Evolutionary conservation across 2,797 vertebrate genomes (phyloP), one percentile per base, ranked within the genome.

Genomic region (Anomalospiza imberbis): DNA sequence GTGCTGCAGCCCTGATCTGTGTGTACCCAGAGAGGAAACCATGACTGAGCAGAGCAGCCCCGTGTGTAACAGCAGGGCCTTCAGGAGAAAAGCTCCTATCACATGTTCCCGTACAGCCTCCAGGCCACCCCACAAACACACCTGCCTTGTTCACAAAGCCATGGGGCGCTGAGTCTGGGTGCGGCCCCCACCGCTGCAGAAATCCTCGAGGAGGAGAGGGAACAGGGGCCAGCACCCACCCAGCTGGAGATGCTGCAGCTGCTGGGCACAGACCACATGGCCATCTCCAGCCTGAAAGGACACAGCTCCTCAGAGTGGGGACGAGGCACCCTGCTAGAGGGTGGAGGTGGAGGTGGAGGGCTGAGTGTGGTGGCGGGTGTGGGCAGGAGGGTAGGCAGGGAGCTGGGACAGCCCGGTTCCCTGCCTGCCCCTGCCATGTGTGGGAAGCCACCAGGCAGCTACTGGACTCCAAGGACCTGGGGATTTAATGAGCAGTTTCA

Each of bases 271-370:
- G 66, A 9, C 34, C 31, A 17, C 0, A 1, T 5, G 6, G 45
- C 15, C 29, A 13, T 22, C 40, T 60, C 57, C 54, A 75, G n/a
- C n/a, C 66, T 18, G 6, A 31, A 48, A 53, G 78, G 54, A 68
- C 60, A 45, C n/a, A 40, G 51, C 32, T 76, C 76, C 47, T 63
- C 2, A 2, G 53, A 42, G 28, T 9, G 26, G 60, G 44, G 26
- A 42, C 0, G 0, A 21, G 34, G 16, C 20, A 57, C 10, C 7
- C 10, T 0, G 0, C n/a, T 42, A 19, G 55, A 40, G 18, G 25
- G 26, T 7, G 12, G 22, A 50, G 38, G 61, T 19, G 55, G 40
- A 18, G 25, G 26, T 7, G 12, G 22, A 50, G 38, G 61, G 31
- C n/a, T 67, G 71, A 61, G 32, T 0, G 0, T 16, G 18, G 32